Evolutionary conservation across 2,888 invertebrate genomes (phyloP).

Genomic region (Iphiclides podalirius): DNA sequence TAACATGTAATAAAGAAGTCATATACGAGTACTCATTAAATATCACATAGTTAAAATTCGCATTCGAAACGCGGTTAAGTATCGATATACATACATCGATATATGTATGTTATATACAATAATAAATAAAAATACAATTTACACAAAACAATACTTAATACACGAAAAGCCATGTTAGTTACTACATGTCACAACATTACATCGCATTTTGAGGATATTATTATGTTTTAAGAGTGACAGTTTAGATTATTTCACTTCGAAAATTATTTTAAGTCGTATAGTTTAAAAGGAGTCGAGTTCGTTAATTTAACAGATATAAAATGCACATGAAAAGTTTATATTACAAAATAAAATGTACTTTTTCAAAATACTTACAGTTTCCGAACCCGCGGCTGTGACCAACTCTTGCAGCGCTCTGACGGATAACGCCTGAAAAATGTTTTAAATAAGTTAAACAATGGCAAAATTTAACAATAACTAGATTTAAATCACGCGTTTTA

Average conservation of each 20-base stretch:
- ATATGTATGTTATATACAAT: too few species aligned
- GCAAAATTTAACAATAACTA: too few species aligned
- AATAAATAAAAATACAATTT: too few species aligned
- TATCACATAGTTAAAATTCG: too few species aligned
- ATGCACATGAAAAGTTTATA: slow-evolving; percentile 28
- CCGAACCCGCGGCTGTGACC: slow-evolving; percentile 96
- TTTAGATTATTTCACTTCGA: slow-evolving; percentile 41
- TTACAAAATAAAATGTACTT: slow-evolving; percentile 14
- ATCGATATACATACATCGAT: too few species aligned
- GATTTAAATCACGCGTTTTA: too few species aligned
- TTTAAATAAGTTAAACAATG: too few species aligned
- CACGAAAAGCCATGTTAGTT: too few species aligned
- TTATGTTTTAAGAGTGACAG: slow-evolving; percentile 22
- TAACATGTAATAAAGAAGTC: slow-evolving; percentile 20
- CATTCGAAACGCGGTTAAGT: too few species aligned
- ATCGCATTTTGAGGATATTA: slow-evolving; percentile 15
- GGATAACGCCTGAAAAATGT: slow-evolving; percentile 87
- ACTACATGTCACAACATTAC: slow-evolving; percentile 25
- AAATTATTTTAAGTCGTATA: slow-evolving; percentile 40
- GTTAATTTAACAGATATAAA: slow-evolving; percentile 49
- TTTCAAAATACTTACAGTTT: slow-evolving; percentile 86
- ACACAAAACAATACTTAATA: too few species aligned
- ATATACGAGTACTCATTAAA: too few species aligned
- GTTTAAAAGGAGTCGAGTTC: slow-evolving; percentile 40
- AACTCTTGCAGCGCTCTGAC: slow-evolving; percentile 99